Evolutionary conservation across 1,140 invertebrate species (phyloP).

Genomic region (Drosophila cardini): DNA sequence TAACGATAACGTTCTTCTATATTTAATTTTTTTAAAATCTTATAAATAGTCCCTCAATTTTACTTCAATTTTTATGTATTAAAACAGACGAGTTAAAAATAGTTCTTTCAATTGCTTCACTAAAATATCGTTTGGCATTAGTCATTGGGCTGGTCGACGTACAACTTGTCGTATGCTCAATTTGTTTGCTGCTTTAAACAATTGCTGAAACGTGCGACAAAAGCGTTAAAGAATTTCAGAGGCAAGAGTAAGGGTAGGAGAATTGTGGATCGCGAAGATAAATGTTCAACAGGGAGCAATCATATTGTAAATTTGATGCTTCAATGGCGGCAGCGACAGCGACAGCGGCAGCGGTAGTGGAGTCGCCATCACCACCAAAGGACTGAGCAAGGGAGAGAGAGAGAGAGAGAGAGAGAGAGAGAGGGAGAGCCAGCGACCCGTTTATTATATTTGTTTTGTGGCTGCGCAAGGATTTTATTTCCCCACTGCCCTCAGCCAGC

Average conservation of each 20-base stretch:
- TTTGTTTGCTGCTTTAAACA: constrained; percentile 71
- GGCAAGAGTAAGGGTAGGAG: no score
- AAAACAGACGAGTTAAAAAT: constrained; percentile 56
- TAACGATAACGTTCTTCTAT: no score
- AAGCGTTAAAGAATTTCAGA: background rate
- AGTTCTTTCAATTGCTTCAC: constrained; percentile 57
- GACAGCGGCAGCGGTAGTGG: constrained; percentile 1
- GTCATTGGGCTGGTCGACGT: constrained; percentile 26
- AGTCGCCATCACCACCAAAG: constrained; percentile 1
- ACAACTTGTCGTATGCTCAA: constrained; percentile 56
- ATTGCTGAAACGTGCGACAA: constrained; percentile 68
- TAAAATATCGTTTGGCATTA: constrained; percentile 33
- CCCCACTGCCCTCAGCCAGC: background rate
- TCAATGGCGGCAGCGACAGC: constrained; percentile 31
- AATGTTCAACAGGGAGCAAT: constrained; percentile 78
- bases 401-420: no score
- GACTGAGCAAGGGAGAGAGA: constrained; percentile 13
- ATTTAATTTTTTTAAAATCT: no score
- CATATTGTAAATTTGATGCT: constrained; percentile 79
- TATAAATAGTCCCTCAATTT: no score
- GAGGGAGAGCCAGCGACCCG: no score
- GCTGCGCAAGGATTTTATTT: constrained; percentile 28
- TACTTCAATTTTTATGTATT: no score
- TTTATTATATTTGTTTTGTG: constrained; percentile 56
- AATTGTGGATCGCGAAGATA: constrained; percentile 46